These are phyloP conservation scores for Rosalia funebris DNA, from an alignment of 2,888 invertebrate genomes.

Conservation along the genomic window DNA sequence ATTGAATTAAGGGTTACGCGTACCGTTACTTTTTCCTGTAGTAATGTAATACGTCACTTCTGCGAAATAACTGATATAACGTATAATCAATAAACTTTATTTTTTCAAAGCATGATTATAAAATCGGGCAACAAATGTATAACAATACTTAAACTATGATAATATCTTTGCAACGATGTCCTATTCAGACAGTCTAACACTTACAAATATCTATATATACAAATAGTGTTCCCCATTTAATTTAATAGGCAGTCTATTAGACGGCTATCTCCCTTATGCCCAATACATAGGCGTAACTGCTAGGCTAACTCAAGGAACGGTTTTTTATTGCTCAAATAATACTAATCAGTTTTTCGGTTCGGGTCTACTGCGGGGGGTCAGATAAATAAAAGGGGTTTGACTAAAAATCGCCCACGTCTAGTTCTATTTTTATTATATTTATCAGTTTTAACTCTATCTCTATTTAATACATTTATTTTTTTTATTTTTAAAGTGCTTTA, in stretches of 20 bases:
- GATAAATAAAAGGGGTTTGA: not conserved
- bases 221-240: slow-evolving; percentile 35
- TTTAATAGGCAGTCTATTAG: slow-evolving; percentile 36
- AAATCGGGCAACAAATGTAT: slow-evolving; percentile 40
- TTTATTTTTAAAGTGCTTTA: slow-evolving; percentile 27
- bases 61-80: not conserved
- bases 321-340: slow-evolving; percentile 18
- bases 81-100: slow-evolving; percentile 28
- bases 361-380: slow-evolving; percentile 3
- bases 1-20: too few species aligned
- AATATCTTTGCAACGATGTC: slow-evolving; percentile 32
- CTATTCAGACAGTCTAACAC: slow-evolving; percentile 34
- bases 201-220: slow-evolving; percentile 33
- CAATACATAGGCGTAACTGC: slow-evolving; percentile 7
- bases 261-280: slow-evolving; percentile 14
- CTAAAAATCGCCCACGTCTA: not conserved
- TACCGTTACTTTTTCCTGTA: too few species aligned
- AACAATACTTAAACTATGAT: slow-evolving; percentile 37
- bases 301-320: not conserved
- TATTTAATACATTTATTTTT: slow-evolving; percentile 26
- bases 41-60: too few species aligned
- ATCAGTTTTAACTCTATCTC: slow-evolving; percentile 26
- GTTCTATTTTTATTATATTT: slow-evolving; percentile 10
- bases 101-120: slow-evolving; percentile 39
- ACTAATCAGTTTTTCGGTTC: slow-evolving; percentile 2